phyloP scores from a whole-genome alignment of 1,140 invertebrate species.

The Apocrypta bakeri region DNA sequence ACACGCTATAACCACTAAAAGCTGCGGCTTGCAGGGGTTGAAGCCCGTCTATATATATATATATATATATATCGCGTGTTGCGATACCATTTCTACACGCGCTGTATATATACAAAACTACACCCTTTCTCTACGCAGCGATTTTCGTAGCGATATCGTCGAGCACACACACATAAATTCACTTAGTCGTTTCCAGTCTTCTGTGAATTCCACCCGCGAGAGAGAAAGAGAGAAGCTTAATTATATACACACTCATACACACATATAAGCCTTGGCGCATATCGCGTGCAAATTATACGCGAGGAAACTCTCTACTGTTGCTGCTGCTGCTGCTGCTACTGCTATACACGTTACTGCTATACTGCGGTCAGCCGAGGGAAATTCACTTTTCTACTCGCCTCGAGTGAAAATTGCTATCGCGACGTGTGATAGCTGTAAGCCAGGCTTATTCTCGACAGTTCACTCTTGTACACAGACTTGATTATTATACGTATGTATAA shows the following conservation, averaged over 20 bases:
- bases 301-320: too few relatives aligned
- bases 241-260: neutral
- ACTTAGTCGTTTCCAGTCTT: constrained; percentile 15
- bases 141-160: neutral
- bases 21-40: too few relatives aligned
- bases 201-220: constrained; percentile 15
- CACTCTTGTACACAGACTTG: too few relatives aligned
- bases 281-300: neutral
- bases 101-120: neutral
- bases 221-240: neutral
- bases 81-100: constrained; percentile 6
- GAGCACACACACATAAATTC: neutral
- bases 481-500: too few relatives aligned
- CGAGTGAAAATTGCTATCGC: neutral
- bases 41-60: neutral
- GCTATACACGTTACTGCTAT: too few relatives aligned
- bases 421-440: neutral
- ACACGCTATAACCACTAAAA: too few relatives aligned
- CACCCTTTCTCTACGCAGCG: constrained; percentile 21
- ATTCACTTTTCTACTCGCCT: constrained; percentile 27
- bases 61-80: constrained; percentile 13
- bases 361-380: neutral
- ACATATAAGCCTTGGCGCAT: neutral
- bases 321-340: too few relatives aligned
- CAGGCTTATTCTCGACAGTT: neutral